These are phyloP conservation scores for Brachyhypopomus gauderio DNA, from an alignment of 2,113 vertebrate genomes.

Conservation along the genomic window DNA sequence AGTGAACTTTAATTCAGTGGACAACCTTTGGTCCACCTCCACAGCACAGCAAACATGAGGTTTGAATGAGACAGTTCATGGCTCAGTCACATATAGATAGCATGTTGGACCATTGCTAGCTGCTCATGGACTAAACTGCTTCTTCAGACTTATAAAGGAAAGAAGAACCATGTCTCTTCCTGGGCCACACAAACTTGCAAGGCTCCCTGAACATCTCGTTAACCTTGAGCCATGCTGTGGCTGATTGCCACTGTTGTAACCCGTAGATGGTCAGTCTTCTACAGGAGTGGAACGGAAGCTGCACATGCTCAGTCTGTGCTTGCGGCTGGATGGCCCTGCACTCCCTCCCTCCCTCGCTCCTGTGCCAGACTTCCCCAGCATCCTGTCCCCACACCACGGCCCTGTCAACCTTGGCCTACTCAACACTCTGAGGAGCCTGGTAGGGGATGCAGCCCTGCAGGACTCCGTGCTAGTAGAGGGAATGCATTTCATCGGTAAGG, in stretches of 20 bases:
- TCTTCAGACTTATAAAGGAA: too few relatives aligned
- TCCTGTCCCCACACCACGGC: background rate
- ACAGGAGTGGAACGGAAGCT: slow-evolving; percentile 65
- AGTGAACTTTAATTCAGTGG: too few relatives aligned
- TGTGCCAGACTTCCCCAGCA: slow-evolving; percentile 23
- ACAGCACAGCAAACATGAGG: too few relatives aligned
- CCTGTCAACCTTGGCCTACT: slow-evolving; percentile 55
- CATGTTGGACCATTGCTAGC: too few relatives aligned
- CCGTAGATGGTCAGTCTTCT: slow-evolving; percentile 53
- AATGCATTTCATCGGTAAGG: slow-evolving; percentile 75
- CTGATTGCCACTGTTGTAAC: slow-evolving; percentile 30
- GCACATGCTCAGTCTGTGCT: slow-evolving; percentile 74
- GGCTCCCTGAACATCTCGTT: background rate
- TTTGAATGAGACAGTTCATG: too few relatives aligned
- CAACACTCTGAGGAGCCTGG: slow-evolving; percentile 64
- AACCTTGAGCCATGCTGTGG: too few relatives aligned
- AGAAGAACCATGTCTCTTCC: too few relatives aligned
- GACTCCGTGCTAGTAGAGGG: slow-evolving; percentile 74
- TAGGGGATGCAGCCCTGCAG: slow-evolving; percentile 66
- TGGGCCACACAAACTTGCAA: too few relatives aligned
- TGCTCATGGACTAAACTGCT: too few relatives aligned
- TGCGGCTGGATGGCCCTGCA: slow-evolving; percentile 78
- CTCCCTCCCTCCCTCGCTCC: slow-evolving; percentile 38
- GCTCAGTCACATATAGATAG: too few relatives aligned
- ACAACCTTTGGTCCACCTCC: too few relatives aligned